Evolutionary conservation across 2,888 invertebrate genomes (phyloP), one percentile per base, ranked within the genome.

Genomic region (Pterostichus madidus): DNA sequence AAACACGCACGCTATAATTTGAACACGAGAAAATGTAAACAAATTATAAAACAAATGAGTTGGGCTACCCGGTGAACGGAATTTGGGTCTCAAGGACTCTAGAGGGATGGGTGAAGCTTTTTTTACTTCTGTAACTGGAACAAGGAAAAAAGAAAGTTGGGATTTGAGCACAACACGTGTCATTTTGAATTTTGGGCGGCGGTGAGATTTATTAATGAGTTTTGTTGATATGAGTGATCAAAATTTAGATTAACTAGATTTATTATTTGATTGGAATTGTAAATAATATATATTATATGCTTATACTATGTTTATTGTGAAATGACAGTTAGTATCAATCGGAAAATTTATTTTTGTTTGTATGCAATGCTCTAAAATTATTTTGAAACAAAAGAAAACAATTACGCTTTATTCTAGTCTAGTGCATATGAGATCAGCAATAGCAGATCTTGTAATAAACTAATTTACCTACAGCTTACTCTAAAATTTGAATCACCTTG

Each of bases 71-170:
- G n/a, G 59, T 59, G 59, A 59, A 59, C 17, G 59, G 24, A 5
- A 2, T 59, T 59, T 17, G 17, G 17, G 4, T 59, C 13, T 59
- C 59, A 59, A 59, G 59, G 59, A 59, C 59, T 59, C 53, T 53
- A 5, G 31, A 59, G 13, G 24, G 59, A 59, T 24, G 59, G 59
- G 59, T 59, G 59, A 59, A 59, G 59, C 59, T 59, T 59, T 59
- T 59, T 24, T 24, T 24, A n/a, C n/a, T 24, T 24, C 24, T 17
- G n/a, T 59, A 59, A 13, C 13, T 31, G 32, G 64, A 64, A n/a
- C 64, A 64, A 64, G 64, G 64, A 32, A 4, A 32, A 35, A 64
- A 64, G 64, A 64, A 64, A 64, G 64, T 32, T 64, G 17, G 13
- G 31, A 32, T 10, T 17, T 17, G 61, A 17, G 13, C 15, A 39